A percentile compares a stretch with the other conserved stretches of the same genome.
Conservation (phyloP, 2,888 invertebrate genomes). For the Sabatieria punctata region DNA sequence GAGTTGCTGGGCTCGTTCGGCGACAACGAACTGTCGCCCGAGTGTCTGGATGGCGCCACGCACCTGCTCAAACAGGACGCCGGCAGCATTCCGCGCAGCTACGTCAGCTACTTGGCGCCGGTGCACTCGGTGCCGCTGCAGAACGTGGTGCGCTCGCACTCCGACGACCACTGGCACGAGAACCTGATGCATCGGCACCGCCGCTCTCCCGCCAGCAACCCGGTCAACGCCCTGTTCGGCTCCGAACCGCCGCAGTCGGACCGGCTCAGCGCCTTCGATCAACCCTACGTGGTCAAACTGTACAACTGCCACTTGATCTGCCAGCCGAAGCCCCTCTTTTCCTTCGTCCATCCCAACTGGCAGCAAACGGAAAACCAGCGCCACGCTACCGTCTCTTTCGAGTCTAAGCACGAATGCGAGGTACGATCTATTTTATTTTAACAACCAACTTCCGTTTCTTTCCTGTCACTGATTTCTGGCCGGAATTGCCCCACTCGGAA, state of each 20-base stretch:
- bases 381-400: constrained; percentile 10
- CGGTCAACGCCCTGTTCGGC: background rate
- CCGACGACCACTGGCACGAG: constrained; percentile 2
- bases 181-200: too few species aligned
- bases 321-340: constrained; percentile 54
- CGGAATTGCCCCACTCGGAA: too few species aligned
- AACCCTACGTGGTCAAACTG: constrained; percentile 77
- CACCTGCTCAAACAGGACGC: constrained; percentile 33
- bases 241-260: background rate
- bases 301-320: constrained; percentile 64
- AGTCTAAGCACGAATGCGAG: background rate
- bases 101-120: constrained; percentile 77
- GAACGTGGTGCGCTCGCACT: constrained; percentile 47
- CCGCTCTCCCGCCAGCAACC: too few species aligned
- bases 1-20: constrained; percentile 93
- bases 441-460: too few species aligned
- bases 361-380: constrained; percentile 19
- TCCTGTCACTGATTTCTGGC: too few species aligned
- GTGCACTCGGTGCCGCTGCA: constrained; percentile 74
- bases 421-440: too few species aligned
- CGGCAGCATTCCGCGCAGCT: constrained; percentile 54
- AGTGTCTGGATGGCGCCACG: constrained; percentile 43
- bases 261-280: constrained; percentile 47
- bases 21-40: constrained; percentile 95
- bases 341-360: constrained; percentile 73